These are phyloP conservation scores for Platyrinchus mystaceus DNA, from an alignment of 2,797 vertebrate genomes.

Conservation along the genomic window DNA sequence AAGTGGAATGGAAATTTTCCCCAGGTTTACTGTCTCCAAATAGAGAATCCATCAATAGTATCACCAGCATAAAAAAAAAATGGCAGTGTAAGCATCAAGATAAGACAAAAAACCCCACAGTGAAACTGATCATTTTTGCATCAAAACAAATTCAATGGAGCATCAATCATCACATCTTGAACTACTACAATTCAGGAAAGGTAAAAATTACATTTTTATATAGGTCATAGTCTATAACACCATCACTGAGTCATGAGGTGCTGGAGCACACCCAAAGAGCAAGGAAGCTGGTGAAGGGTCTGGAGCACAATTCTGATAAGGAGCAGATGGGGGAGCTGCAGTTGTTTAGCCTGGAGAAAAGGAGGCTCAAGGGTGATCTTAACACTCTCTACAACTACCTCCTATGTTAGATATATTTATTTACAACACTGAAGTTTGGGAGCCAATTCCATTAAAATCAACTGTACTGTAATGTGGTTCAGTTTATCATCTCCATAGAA, in stretches of 20 bases:
- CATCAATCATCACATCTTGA: not conserved
- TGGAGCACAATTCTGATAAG: not conserved
- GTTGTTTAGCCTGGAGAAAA: not conserved
- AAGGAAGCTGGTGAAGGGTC: not conserved
- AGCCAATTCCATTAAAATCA: not conserved
- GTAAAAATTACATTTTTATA: not conserved
- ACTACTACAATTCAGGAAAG: not conserved
- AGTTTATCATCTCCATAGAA: not conserved
- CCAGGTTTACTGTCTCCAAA: not conserved
- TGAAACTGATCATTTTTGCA: not conserved
- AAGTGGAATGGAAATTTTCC: not conserved
- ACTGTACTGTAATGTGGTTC: not conserved
- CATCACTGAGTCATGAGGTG: no score
- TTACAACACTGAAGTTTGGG: not conserved
- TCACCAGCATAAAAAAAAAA: not conserved
- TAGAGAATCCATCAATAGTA: not conserved
- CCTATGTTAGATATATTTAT: not conserved
- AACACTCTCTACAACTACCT: no score
- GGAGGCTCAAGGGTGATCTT: not conserved
- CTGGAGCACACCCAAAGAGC: not conserved
- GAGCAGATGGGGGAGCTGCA: not conserved
- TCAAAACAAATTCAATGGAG: no score
- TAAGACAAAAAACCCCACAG: not conserved
- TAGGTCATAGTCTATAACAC: not conserved
- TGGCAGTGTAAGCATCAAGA: not conserved